Evolutionary conservation across 2,888 invertebrate genomes (phyloP).

Genomic region (Xestia sexstrigata): DNA sequence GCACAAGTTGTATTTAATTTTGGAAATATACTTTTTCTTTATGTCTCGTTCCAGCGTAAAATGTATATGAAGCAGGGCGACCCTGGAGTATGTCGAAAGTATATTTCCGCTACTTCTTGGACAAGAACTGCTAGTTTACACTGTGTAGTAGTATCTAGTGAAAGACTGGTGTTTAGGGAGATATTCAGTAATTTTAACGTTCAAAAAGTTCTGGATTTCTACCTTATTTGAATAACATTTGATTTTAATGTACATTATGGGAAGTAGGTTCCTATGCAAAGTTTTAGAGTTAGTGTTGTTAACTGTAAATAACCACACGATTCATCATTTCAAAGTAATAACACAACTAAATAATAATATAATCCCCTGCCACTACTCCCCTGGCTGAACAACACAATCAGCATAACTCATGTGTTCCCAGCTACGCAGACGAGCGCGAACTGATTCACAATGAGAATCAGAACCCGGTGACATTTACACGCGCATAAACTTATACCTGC

Average conservation of each 20-base stretch:
- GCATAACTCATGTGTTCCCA: conserved; percentile 37
- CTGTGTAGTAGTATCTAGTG: not conserved
- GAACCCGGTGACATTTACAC: conserved; percentile 45
- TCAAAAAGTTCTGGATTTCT: not conserved
- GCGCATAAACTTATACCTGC: conserved; percentile 19
- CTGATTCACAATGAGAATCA: conserved; percentile 55
- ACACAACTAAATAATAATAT: conserved; percentile 5
- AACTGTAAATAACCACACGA: not conserved
- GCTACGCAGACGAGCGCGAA: conserved; percentile 37
- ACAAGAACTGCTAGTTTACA: not conserved
- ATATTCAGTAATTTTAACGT: not conserved
- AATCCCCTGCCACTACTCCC: conserved; percentile 1
- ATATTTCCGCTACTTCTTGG: not conserved
- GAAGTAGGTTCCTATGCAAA: not conserved
- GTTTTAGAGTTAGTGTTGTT: not conserved
- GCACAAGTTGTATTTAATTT: not conserved
- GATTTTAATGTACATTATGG: not conserved
- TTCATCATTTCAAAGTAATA: not conserved
- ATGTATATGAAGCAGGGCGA: not conserved
- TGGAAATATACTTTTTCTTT: not conserved
- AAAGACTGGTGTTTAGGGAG: not conserved
- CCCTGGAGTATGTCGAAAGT: not conserved
- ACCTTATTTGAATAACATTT: not conserved
- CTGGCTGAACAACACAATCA: conserved; percentile 43
- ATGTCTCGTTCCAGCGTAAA: not conserved